These are phyloP conservation scores for Tyria jacobaeae DNA, from an alignment of 2,888 invertebrate species.

Conservation along the genomic window DNA sequence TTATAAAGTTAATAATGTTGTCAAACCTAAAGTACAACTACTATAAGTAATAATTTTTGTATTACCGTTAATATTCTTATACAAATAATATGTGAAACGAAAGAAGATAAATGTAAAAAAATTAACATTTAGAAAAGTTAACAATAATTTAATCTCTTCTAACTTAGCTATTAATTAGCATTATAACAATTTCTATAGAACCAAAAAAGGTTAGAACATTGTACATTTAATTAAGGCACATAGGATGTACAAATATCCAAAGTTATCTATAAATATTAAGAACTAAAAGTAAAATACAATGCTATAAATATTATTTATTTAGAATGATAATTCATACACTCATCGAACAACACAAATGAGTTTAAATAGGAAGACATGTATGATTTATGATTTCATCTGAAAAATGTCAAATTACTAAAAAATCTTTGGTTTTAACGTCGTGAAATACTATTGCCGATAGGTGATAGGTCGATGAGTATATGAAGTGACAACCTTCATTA, in stretches of 20 bases:
- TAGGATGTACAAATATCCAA: slow-evolving; percentile 73
- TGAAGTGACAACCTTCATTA: slow-evolving; percentile 67
- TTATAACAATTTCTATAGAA: slow-evolving; percentile 80
- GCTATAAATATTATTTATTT: slow-evolving; percentile 67
- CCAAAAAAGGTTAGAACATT: slow-evolving; percentile 77
- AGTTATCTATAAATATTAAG: slow-evolving; percentile 80
- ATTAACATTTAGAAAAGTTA: slow-evolving; percentile 84
- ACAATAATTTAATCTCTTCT: slow-evolving; percentile 86
- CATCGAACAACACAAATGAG: slow-evolving; percentile 64
- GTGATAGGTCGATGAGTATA: slow-evolving; percentile 73
- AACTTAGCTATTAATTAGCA: slow-evolving; percentile 78
- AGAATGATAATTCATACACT: slow-evolving; percentile 67
- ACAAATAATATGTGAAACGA: slow-evolving; percentile 54
- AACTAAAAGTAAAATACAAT: slow-evolving; percentile 77
- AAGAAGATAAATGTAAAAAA: slow-evolving; percentile 66
- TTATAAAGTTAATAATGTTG: slow-evolving; percentile 59
- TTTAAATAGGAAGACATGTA: slow-evolving; percentile 71
- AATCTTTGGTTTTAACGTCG: slow-evolving; percentile 80
- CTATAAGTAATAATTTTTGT: slow-evolving; percentile 61
- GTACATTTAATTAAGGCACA: slow-evolving; percentile 84
- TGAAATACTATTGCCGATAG: slow-evolving; percentile 68
- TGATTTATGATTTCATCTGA: slow-evolving; percentile 57
- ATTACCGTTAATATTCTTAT: slow-evolving; percentile 53
- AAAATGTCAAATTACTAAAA: slow-evolving; percentile 65
- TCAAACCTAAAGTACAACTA: slow-evolving; percentile 61